A percentile compares a stretch with the other conserved stretches of the same genome.
Evolutionary conservation across 2,113 vertebrate genomes (phyloP).

Genomic region (Zosterops japonicus): DNA sequence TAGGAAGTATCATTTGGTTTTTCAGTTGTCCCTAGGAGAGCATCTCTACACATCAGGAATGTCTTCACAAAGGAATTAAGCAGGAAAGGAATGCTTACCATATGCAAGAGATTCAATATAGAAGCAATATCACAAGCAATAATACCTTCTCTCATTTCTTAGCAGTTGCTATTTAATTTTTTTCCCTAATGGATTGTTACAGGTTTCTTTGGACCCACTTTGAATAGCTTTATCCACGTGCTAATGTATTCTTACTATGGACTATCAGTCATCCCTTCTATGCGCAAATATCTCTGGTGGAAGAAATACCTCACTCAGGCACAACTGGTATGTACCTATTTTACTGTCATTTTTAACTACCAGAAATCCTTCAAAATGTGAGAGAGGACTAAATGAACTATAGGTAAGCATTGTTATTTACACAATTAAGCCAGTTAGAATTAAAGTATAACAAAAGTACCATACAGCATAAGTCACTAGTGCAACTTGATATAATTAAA

Average conservation of each 20-base stretch:
- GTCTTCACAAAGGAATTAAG: not conserved
- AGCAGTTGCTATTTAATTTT: not conserved
- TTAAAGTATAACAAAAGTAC: not conserved
- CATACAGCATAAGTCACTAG: not conserved
- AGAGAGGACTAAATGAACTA: not conserved
- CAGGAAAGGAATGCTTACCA: fast-evolving
- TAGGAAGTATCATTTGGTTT: not conserved
- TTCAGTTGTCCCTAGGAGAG: not conserved
- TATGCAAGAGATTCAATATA: not conserved
- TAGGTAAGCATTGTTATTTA: not conserved
- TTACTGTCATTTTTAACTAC: not conserved
- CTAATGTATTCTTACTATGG: constrained; percentile 90
- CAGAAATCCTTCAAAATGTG: not conserved
- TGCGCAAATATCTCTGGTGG: constrained; percentile 89
- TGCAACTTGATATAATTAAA: not conserved
- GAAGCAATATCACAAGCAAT: not conserved
- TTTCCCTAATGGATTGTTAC: not conserved
- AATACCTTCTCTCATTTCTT: not conserved
- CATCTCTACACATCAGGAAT: not conserved
- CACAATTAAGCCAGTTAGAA: not conserved
- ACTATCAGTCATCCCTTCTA: constrained; percentile 85
- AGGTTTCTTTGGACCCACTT: constrained; percentile 89
- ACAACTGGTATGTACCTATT: constrained; percentile 75
- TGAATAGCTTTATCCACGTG: constrained; percentile 90
- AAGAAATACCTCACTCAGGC: constrained; percentile 91